Evolutionary conservation across 53 echinoderm and acorn worm species (phyloP), one percentile per base, ranked within the genome.

Genomic region (Holothuria leucospilota): DNA sequence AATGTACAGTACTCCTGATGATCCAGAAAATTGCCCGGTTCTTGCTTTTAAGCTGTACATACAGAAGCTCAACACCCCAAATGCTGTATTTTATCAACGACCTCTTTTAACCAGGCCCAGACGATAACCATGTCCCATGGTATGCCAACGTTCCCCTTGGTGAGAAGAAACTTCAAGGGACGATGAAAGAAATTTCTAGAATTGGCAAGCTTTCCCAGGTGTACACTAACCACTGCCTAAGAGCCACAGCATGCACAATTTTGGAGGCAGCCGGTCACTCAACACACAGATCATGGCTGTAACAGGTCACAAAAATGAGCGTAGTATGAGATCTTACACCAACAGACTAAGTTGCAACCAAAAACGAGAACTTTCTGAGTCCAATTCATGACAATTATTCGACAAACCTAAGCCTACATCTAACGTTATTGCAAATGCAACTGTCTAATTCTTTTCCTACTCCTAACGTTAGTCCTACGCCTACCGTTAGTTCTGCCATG

Each of bases 201-300:
- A 20, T 29, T 28, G 71, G 10, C 5, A 34, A 34, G 23, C 13
- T 71, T 26, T 71, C 71, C 6, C 29, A 13, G 42, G 42, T 24
- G 29, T 71, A 71, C 71, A 71, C 71, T 28, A 71, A 71, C 71
- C 71, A 71, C 39, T 71, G 71, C 38, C 29, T 38, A 6, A n/a
- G 39, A 24, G 71, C 71, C 8, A 71, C 71, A 24, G 13, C 71
- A 6, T 71, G 71, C 38, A 71, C 71, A 5, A 42, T 42, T 9
- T 9, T 42, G 42, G 42, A 42, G 9, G 5, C 42, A 42, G 42
- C 42, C 9, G 42, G 42, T 9, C 42, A 42, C 9, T 42, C 42
- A 42, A 42, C 42, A 42, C 42, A 42, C 42, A 42, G 9, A 42
- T 42, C 5, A 42, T 42, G 42, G 42, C 42, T 42, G 42, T 42